Percentiles rank a stretch among this genome's conserved stretches.
Evolutionary conservation across 2,797 vertebrate species (phyloP).

Genomic region (Chelonia mydas): DNA sequence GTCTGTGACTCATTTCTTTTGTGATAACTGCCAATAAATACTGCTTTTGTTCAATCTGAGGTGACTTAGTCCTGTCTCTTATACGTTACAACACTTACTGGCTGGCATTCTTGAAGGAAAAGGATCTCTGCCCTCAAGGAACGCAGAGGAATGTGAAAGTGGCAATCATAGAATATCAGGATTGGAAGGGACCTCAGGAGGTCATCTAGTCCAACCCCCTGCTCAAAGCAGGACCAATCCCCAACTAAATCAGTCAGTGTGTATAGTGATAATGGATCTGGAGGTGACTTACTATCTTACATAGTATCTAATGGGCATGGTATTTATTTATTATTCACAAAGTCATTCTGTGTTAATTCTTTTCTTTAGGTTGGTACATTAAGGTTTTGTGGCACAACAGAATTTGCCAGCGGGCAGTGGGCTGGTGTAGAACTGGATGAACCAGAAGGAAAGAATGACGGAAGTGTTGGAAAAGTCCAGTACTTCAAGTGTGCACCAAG

Average conservation of each 20-base stretch:
- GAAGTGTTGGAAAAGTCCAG: conserved; percentile 92
- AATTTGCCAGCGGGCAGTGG: conserved; percentile 96
- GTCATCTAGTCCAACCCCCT: no score
- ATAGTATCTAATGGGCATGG: fast-evolving
- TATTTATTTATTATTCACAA: neutral
- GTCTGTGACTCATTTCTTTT: neutral
- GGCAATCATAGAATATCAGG: neutral
- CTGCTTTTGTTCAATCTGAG: neutral
- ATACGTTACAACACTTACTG: neutral
- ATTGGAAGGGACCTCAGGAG: no score
- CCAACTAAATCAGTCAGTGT: no score
- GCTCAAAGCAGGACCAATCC: no score
- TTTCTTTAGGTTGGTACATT: conserved; percentile 89
- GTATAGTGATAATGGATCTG: neutral
- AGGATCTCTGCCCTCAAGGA: neutral
- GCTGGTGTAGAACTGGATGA: conserved; percentile 95
- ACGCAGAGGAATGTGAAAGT: neutral
- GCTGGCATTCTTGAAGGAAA: neutral
- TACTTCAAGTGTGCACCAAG: conserved; percentile 93
- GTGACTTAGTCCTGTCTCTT: neutral
- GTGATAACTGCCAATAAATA: neutral
- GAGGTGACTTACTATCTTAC: neutral
- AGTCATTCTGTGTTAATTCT: neutral
- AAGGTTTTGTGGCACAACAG: conserved; percentile 93
- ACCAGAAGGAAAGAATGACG: conserved; percentile 95